Base-by-base conservation (phyloP, 2,888 invertebrate genomes). In the Auanema freiburgensis region DNA sequence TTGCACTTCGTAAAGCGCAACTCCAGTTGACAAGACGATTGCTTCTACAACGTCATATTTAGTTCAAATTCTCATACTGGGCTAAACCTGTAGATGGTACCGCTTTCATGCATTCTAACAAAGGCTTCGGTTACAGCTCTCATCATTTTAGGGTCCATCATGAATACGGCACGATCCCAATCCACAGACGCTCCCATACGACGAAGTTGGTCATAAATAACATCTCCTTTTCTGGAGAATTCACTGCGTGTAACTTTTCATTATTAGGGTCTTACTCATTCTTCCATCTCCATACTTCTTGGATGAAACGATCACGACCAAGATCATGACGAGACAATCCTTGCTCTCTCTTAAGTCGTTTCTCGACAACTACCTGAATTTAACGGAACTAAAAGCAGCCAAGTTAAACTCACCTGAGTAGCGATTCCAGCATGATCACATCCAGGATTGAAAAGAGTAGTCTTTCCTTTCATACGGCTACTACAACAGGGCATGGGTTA, bases 341-440 rank as follows among this genome's bases (percentile, higher is more conserved):
- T 80, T 91, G 89, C 79, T 95, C 94, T 42, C 91, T 89, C 91
- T 91, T 92, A 4, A 98, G 82, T 79, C 92, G 91, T 85, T 96
- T 97, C 85, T 98, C 98, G 0, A 99, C 98, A 0, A 98, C 93
- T 16, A 96, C 77, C 65, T 70, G 40, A 16, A 41, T 3, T 6
- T 5, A 52, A 5, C 18, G 23, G 6, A 6, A 18, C 12, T 52
- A 18, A n/a, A n/a, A n/a, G n/a, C 46, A 46, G 46, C n/a, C 16
- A 46, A 46, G 46, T 16, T 18, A 46, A 18, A 11, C 51, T 44
- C 16, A 79, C 80, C 85, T 98, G 98, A 0, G 98, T 98, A 1
- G 98, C 98, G 76, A 98, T 98, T 59, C 98, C 98, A 1, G 98
- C 98, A 86, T 98, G 98, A 87, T 98, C 98, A 83, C 94, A 93